These are phyloP conservation scores for Tetraneura akinire DNA, from an alignment of 1,140 invertebrate species.

Conservation along the genomic window DNA sequence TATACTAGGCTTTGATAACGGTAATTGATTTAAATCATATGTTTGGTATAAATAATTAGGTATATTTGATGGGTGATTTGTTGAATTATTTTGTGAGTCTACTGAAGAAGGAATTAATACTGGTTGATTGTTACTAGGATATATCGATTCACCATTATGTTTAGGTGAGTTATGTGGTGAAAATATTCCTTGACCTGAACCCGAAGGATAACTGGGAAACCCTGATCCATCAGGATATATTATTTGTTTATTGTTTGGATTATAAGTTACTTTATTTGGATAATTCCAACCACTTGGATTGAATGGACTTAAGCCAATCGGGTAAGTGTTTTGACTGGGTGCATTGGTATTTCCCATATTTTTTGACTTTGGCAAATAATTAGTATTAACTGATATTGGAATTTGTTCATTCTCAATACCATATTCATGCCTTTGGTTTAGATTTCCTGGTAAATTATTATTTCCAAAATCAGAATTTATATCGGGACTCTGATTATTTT, in stretches of 20 bases:
- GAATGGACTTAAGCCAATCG: not conserved
- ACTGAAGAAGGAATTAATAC: not conserved
- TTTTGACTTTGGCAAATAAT: not conserved
- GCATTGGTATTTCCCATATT: not conserved
- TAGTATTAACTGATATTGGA: not conserved
- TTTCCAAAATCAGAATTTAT: not conserved
- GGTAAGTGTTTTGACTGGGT: not conserved
- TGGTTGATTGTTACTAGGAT: not conserved
- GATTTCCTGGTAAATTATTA: not conserved
- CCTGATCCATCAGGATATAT: not conserved
- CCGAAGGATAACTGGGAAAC: slow-evolving; percentile 16
- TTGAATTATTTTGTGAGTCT: not conserved
- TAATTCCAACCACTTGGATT: not conserved
- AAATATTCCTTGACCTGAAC: not conserved
- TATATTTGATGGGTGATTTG: not conserved
- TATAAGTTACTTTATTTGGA: not conserved
- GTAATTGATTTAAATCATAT: too few relatives aligned
- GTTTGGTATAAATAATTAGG: not conserved
- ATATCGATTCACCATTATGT: not conserved
- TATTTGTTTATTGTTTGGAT: not conserved
- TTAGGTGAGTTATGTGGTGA: not conserved
- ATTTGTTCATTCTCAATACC: not conserved
- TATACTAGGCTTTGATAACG: not conserved
- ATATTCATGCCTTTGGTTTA: not conserved
- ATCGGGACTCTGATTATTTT: not conserved